A percentile compares a stretch with the other conserved stretches of the same genome.
These are phyloP conservation scores for Oligia strigilis DNA, from an alignment of 2,888 invertebrate species.

Conservation along the genomic window DNA sequence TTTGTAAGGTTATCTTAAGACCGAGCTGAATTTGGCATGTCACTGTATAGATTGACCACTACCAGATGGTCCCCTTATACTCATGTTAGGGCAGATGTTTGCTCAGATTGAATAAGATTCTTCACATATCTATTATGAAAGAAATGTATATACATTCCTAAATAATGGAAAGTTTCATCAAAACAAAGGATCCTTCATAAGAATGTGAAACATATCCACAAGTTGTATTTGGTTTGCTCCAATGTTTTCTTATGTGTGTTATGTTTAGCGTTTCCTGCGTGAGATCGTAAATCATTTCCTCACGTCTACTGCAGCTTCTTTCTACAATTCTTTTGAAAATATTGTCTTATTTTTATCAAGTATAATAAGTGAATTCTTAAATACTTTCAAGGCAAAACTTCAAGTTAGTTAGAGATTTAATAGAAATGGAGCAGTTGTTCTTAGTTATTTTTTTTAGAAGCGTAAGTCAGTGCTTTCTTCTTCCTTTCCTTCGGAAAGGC, in stretches of 20 bases:
- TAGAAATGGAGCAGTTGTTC: constrained; percentile 10
- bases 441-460: not conserved
- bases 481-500: not conserved
- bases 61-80: not conserved
- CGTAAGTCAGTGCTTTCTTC: not conserved
- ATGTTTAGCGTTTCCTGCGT: constrained; percentile 26
- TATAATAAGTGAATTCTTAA: not conserved
- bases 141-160: not conserved
- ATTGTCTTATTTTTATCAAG: constrained; percentile 15
- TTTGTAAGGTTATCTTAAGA: not conserved
- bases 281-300: constrained; percentile 41
- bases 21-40: not conserved
- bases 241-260: constrained; percentile 34
- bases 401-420: constrained; percentile 28
- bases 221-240: constrained; percentile 31
- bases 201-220: constrained; percentile 28
- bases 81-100: not conserved
- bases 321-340: constrained; percentile 33
- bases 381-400: constrained; percentile 12
- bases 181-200: constrained; percentile 6
- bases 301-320: constrained; percentile 28
- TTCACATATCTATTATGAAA: not conserved
- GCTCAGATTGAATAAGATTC: constrained; percentile 12
- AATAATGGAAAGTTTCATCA: not conserved
- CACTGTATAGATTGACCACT: not conserved